Base-by-base conservation (phyloP, 2,113 vertebrate genomes). In the Nothoprocta pentlandii region DNA sequence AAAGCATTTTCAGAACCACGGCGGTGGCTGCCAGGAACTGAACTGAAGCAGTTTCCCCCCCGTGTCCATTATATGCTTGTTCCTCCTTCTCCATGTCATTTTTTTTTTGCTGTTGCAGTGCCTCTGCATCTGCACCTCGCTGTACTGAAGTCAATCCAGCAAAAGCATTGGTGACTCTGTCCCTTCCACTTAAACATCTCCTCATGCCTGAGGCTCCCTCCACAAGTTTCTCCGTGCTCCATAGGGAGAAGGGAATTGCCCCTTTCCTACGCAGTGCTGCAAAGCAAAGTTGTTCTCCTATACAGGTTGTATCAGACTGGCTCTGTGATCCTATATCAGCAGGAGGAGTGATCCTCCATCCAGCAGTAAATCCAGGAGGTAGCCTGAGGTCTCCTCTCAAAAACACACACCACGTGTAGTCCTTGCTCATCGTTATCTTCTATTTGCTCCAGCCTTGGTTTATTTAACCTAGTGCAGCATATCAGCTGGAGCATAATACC, bases 1-100 rank as follows among this genome's bases (percentile, higher is more conserved):
- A 93, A 46, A 95, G 66, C 30, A 49, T 84, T 93, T 92, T 94
- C 88, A 96, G 96, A 80, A 68, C 87, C 85, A 79, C 61, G 36
- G 85, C 4, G 44, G 42, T 0, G 0, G 85, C 93, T 95, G 96
- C 93, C 95, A 97, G 86, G 62, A 92, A 1, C 80, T 46, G 77
- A 94, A 92, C 85, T 66, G 89, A 47, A 95, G 88, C 83, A 28
- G 13, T 54, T 94, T 93, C 70, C 92, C 87, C 87, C 85, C 63
- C 26, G 92, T 90, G 90, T 75, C 86, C 83, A 36, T 89, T 69
- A 66, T 49, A 17, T 47, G 83, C 77, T 94, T 36, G 1, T 62
- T 95, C 74, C 91, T 80, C 80, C 69, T 92, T 81, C 66, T 19
- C 80, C 22, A 1, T 90, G 69, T 39, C 66, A 69, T 94, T 95